A percentile compares a stretch with the other conserved stretches of the same genome.
Evolutionary conservation across 2,797 vertebrate species (phyloP).

Genomic region (Orestias chungarensis): DNA sequence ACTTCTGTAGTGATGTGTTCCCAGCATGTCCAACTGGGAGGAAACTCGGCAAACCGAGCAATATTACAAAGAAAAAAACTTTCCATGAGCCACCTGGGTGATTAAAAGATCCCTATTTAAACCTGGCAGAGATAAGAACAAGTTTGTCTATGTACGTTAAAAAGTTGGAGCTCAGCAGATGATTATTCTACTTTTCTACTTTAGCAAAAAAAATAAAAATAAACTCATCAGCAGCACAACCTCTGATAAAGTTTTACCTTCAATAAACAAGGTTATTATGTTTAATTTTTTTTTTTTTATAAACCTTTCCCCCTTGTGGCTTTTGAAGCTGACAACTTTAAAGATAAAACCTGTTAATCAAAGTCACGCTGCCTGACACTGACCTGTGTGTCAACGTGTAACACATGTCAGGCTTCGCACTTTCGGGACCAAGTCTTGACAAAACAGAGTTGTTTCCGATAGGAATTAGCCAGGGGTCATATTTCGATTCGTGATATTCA

Average conservation of each 20-base stretch:
- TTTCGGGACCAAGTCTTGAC: constrained; percentile 57
- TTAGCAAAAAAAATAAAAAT: constrained; percentile 12
- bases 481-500: constrained; percentile 42
- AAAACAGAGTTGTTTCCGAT: constrained; percentile 46
- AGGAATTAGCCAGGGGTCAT: constrained; percentile 68
- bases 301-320: constrained; percentile 13
- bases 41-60: not conserved
- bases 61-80: not conserved
- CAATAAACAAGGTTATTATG: constrained; percentile 27
- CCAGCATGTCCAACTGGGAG: too few species aligned
- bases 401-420: constrained; percentile 59
- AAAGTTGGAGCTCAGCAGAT: constrained; percentile 21
- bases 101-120: constrained; percentile 15
- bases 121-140: constrained; percentile 26
- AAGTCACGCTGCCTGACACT: constrained; percentile 44
- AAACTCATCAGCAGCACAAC: constrained; percentile 16
- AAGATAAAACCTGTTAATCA: constrained; percentile 43
- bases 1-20: too few species aligned
- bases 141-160: constrained; percentile 30
- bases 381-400: constrained; percentile 60
- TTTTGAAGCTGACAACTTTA: constrained; percentile 38
- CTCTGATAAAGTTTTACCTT: constrained; percentile 23
- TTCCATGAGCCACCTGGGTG: not conserved
- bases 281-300: not conserved
- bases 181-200: constrained; percentile 5